Evolutionary conservation across 2,797 vertebrate genomes (phyloP).

Genomic region (Acanthurus tractus): DNA sequence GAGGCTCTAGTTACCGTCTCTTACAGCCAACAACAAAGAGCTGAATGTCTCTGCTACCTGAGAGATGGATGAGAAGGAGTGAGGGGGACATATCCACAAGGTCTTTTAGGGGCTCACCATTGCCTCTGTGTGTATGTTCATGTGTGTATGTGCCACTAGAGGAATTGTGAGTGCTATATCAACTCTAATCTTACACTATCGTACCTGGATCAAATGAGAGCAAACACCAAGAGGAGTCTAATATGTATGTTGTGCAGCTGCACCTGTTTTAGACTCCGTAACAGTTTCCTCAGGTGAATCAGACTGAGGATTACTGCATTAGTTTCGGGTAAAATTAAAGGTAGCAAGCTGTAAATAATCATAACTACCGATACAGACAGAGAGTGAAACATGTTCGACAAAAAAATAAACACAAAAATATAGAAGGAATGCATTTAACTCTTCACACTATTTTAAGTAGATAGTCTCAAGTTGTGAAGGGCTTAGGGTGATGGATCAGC

Average conservation of each 20-base stretch:
- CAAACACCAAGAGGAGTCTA: slow-evolving; percentile 6
- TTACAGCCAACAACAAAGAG: slow-evolving; percentile 75
- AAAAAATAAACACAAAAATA: neutral
- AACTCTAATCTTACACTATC: slow-evolving; percentile 44
- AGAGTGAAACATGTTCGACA: neutral
- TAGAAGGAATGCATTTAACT: neutral
- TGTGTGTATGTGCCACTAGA: slow-evolving; percentile 1
- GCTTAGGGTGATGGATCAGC: neutral
- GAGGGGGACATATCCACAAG: slow-evolving; percentile 41
- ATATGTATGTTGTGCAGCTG: neutral
- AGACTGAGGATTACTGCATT: neutral
- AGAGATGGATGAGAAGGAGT: slow-evolving; percentile 51
- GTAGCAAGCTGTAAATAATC: neutral
- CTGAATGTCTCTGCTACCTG: slow-evolving; percentile 72
- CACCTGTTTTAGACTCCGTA: neutral
- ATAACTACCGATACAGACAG: neutral
- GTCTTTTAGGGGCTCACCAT: slow-evolving; percentile 14
- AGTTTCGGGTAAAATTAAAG: neutral
- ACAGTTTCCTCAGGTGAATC: slow-evolving; percentile 15
- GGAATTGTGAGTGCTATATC: slow-evolving; percentile 8
- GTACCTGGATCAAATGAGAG: slow-evolving; percentile 30
- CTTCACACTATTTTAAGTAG: neutral
- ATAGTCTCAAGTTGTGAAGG: neutral
- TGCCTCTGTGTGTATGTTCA: slow-evolving; percentile 3
- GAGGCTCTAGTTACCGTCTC: slow-evolving; percentile 78